Evolutionary conservation across 2,113 vertebrate genomes (phyloP).

Genomic region (Azemiops feae): DNA sequence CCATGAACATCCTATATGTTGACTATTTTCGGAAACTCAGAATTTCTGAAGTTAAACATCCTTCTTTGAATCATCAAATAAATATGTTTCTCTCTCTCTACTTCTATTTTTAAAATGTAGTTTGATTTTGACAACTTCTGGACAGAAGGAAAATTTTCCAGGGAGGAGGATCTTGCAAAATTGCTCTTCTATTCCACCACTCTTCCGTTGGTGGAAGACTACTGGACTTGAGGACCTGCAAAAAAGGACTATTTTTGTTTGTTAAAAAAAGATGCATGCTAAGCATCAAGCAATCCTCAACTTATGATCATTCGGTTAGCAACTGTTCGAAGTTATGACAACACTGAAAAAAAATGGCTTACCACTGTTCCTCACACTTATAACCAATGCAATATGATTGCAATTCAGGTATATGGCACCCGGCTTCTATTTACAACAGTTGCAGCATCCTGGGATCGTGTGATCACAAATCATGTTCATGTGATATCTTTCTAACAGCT

Average conservation of each 20-base stretch:
- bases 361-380: background rate
- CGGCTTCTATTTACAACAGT: no score
- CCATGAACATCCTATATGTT: slow-evolving; percentile 64
- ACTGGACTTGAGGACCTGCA: background rate
- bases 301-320: background rate
- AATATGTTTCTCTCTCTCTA: slow-evolving; percentile 47
- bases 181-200: background rate
- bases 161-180: background rate
- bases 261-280: background rate
- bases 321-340: background rate
- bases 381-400: no score
- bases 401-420: no score
- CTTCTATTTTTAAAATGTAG: slow-evolving; percentile 58
- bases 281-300: no score
- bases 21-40: slow-evolving; percentile 44
- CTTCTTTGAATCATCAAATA: slow-evolving; percentile 14
- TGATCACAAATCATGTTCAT: no score
- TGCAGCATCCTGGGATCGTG: no score
- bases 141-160: background rate
- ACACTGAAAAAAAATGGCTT: background rate
- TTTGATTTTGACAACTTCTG: background rate
- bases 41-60: slow-evolving; percentile 44
- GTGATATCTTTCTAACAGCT: no score
- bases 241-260: background rate
- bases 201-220: background rate